phyloP scores from a whole-genome alignment of 2,113 vertebrate genomes.

The Perccottus glenii region DNA sequence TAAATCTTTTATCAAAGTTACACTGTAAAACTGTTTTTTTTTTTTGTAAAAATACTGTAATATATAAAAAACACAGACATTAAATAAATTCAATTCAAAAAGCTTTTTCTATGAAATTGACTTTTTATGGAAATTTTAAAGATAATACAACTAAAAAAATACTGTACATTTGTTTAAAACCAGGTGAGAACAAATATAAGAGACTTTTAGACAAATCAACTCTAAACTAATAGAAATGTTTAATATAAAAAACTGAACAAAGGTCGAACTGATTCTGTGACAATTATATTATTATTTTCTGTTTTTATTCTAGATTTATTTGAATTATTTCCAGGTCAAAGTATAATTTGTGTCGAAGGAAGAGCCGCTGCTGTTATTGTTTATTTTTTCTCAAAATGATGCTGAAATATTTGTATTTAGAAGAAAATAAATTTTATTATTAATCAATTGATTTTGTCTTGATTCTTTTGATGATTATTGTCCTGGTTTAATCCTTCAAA shows the following conservation, averaged over 20 bases:
- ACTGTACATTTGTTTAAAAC: too few species aligned
- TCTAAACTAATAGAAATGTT: not conserved
- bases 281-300: conserved; percentile 3
- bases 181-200: too few species aligned
- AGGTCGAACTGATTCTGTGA: not conserved
- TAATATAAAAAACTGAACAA: too few species aligned
- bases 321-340: not conserved
- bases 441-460: not conserved
- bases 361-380: not conserved
- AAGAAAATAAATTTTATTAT: conserved; percentile 6
- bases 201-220: not conserved
- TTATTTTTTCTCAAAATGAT: not conserved
- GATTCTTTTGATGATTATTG: not conserved
- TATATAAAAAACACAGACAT: too few species aligned
- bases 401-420: conserved; percentile 5
- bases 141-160: too few species aligned
- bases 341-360: not conserved
- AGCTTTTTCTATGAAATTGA: too few species aligned
- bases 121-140: too few species aligned
- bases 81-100: too few species aligned
- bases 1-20: too few species aligned
- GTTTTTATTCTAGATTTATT: conserved; percentile 1
- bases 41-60: too few species aligned
- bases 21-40: too few species aligned
- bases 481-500: too few species aligned